Conservation (phyloP, 2,888 invertebrate species). For the Drosophila formosana region DNA sequence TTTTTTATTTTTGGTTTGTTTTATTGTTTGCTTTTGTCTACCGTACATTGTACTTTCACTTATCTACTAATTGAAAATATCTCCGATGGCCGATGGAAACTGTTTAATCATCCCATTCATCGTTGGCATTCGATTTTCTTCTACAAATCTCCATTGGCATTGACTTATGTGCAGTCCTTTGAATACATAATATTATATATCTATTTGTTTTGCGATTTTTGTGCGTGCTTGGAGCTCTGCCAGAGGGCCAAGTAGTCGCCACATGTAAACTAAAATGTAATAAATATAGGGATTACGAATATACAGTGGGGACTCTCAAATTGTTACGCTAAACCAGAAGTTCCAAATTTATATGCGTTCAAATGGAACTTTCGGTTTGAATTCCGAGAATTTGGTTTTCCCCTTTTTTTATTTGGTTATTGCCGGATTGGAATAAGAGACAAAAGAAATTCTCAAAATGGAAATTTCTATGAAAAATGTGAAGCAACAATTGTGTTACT, state of each 20-base stretch:
- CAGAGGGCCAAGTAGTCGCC: not conserved
- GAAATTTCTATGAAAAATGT: not conserved
- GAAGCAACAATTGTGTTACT: not conserved
- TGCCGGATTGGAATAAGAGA: not conserved
- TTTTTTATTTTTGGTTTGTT: not conserved
- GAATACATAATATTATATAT: not conserved
- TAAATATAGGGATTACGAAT: not conserved
- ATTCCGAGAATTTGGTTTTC: not conserved
- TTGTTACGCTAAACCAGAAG: not conserved
- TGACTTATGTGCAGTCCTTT: not conserved
- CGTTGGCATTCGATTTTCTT: not conserved
- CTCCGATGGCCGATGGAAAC: slow-evolving; percentile 3
- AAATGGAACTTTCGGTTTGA: not conserved
- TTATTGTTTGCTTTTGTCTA: not conserved
- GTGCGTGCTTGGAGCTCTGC: not conserved
- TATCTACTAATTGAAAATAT: slow-evolving; percentile 6
- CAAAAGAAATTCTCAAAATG: not conserved
- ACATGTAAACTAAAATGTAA: not conserved
- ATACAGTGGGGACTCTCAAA: not conserved
- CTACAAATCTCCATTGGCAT: not conserved
- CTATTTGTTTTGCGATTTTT: not conserved
- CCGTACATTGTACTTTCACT: slow-evolving; percentile 2
- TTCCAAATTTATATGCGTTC: not conserved
- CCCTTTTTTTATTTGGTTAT: not conserved
- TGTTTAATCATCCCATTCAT: slow-evolving; percentile 3